Evolutionary conservation across 2,113 vertebrate genomes (phyloP), one percentile per base, ranked within the genome.

Genomic region (Notothenia coriiceps): DNA sequence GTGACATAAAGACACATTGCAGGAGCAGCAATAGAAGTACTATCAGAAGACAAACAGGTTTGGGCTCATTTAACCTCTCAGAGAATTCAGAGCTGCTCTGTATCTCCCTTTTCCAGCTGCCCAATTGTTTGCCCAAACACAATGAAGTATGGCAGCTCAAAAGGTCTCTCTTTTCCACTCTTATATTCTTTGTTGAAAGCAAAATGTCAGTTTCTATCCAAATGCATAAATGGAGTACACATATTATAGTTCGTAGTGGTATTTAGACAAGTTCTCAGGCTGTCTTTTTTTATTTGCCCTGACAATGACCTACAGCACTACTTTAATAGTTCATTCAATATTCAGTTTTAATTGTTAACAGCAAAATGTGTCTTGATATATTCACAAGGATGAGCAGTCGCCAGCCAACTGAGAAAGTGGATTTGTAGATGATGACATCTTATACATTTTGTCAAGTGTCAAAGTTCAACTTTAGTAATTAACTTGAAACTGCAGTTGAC

Each of bases 51-150:
- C 73, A 63, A 44, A 29, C 80, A 74, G 75, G 80, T 86, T 80
- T 83, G 76, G 70, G 83, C 77, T 83, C 54, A 78, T 78, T 86
- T 85, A 86, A 80, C 80, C 80, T 86, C 68, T 66, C 60, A 64
- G 61, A 87, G 50, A 50, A 69, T 49, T 44, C 63, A 56, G 46
- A 61, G 77, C 68, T 60, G 44, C 20, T 15, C 40, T 44, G 2
- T 84, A 83, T 91, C 82, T 77, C 66, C 59, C 33, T 55, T 86
- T 72, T 77, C 49, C 74, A 84, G 61, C 82, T 22, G 44, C 60
- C 29, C 64, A 13, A 47, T 82, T 76, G 47, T 80, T 69, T 85
- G 33, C 10, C 14, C 55, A 17, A 52, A 69, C 46, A 77, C 72
- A 85, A 75, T 71, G 51, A 69, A 70, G 52, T 49, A 47, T 62